These are phyloP conservation scores for Drosophila melanica DNA, from an alignment of 1,140 invertebrate species.

Conservation along the genomic window DNA sequence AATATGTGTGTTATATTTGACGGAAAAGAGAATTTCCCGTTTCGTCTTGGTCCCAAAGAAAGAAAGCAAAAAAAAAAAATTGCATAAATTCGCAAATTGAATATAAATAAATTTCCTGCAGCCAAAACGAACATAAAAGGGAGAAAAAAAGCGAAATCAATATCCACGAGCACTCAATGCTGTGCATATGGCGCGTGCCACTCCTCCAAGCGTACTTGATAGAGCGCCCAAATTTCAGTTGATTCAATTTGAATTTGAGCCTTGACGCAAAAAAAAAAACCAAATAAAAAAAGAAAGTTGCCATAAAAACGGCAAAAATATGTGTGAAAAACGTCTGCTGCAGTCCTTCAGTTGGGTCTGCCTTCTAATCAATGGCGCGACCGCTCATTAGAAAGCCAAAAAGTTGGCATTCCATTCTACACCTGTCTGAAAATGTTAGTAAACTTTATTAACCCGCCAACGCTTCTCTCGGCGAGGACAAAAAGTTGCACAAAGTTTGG, in stretches of 20 bases:
- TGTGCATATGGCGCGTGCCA: constrained; percentile 60
- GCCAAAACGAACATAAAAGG: constrained; percentile 46
- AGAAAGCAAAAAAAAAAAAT: constrained; percentile 43
- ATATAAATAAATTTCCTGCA: constrained; percentile 82
- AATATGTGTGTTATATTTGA: constrained; percentile 8
- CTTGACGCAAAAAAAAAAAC: constrained; percentile 13
- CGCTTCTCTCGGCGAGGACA: not conserved
- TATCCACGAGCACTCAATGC: constrained; percentile 44
- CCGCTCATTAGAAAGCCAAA: constrained; percentile 59
- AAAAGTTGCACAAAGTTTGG: constrained; percentile 47
- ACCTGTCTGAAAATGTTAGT: constrained; percentile 54
- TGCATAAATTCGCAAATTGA: constrained; percentile 77
- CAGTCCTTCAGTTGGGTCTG: constrained; percentile 8
- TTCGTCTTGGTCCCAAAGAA: constrained; percentile 18
- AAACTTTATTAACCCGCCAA: not conserved
- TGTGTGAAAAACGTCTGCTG: not conserved
- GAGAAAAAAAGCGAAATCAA: constrained; percentile 44
- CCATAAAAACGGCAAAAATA: constrained; percentile 33
- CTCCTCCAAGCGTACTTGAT: constrained; percentile 23
- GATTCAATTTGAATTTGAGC: constrained; percentile 67
- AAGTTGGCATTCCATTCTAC: constrained; percentile 29
- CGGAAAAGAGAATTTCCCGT: constrained; percentile 66
- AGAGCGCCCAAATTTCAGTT: constrained; percentile 35
- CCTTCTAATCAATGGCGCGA: constrained; percentile 53
- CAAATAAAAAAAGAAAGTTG: constrained; percentile 22